Evolutionary conservation across 2,888 invertebrate species (phyloP).

Genomic region (Elmis aenea): DNA sequence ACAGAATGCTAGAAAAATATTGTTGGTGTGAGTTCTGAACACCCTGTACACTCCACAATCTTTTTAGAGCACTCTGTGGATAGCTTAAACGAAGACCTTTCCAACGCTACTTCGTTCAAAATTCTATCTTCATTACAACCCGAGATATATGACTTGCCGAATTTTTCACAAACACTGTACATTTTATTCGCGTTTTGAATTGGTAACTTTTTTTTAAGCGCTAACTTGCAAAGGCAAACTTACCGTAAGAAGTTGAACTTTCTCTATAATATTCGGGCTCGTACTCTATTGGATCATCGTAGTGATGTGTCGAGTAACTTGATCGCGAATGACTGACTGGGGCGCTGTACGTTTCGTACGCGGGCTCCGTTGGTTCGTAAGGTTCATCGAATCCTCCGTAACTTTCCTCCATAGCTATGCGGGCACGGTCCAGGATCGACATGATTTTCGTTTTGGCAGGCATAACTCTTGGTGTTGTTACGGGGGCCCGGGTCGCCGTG

Average conservation of each 20-base stretch:
- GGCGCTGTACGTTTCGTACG: slow-evolving; percentile 34
- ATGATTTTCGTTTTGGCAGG: slow-evolving; percentile 75
- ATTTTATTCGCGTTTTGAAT: too few relatives aligned
- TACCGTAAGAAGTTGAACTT: slow-evolving; percentile 28
- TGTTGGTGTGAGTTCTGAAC: too few relatives aligned
- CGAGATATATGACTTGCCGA: too few relatives aligned
- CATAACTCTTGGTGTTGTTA: slow-evolving; percentile 51
- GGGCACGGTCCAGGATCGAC: slow-evolving; percentile 77
- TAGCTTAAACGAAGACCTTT: too few relatives aligned
- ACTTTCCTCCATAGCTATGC: slow-evolving; percentile 76
- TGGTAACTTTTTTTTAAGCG: too few relatives aligned
- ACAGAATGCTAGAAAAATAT: too few relatives aligned
- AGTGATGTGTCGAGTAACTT: slow-evolving; percentile 39
- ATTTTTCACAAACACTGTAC: too few relatives aligned
- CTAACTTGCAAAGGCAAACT: too few relatives aligned
- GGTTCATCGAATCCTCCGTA: slow-evolving; percentile 57
- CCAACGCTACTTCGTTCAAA: too few relatives aligned
- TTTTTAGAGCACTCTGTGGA: too few relatives aligned
- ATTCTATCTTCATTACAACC: too few relatives aligned
- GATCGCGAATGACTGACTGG: slow-evolving; percentile 32
- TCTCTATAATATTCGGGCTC: slow-evolving; percentile 45
- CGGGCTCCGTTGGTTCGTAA: slow-evolving; percentile 34
- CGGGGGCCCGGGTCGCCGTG: slow-evolving; percentile 45
- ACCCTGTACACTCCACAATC: too few relatives aligned
- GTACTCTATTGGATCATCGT: slow-evolving; percentile 44